These are phyloP conservation scores for Chaenogobius annularis DNA, from an alignment of 2,113 vertebrate species.

Conservation along the genomic window DNA sequence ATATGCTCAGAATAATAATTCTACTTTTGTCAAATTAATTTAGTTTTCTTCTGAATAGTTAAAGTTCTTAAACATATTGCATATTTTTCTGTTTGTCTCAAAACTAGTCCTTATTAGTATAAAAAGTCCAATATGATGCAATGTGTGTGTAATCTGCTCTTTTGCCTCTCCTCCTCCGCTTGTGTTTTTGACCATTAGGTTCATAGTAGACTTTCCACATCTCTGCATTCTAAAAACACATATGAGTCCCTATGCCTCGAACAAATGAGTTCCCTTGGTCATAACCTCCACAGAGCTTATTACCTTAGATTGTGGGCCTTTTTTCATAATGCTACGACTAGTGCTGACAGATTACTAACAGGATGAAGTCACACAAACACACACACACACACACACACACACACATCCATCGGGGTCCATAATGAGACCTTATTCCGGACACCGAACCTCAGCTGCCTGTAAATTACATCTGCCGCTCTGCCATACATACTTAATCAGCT, in stretches of 20 bases:
- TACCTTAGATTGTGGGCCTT: constrained; percentile 78
- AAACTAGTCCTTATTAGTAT: constrained; percentile 27
- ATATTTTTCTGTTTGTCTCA: constrained; percentile 49
- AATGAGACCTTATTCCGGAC: constrained; percentile 76
- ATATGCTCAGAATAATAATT: not conserved
- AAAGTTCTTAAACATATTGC: not conserved
- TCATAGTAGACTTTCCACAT: constrained; percentile 61
- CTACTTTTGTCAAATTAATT: not conserved
- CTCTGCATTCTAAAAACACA: constrained; percentile 14
- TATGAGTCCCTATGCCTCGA: constrained; percentile 51
- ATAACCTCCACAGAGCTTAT: constrained; percentile 79
- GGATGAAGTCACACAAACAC: constrained; percentile 33
- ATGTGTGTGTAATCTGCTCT: constrained; percentile 57
- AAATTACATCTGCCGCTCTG: constrained; percentile 70
- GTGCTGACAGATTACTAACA: constrained; percentile 75
- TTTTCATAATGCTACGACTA: constrained; percentile 75
- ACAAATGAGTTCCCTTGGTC: constrained; percentile 77
- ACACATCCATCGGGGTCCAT: constrained; percentile 46
- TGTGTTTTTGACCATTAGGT: constrained; percentile 60
- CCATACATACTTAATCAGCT: constrained; percentile 78
- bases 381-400: constrained; percentile 14
- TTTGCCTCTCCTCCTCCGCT: constrained; percentile 12
- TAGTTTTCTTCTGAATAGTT: constrained; percentile 9
- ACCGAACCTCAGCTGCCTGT: constrained; percentile 60
- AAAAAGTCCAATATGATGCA: constrained; percentile 67